Percentiles rank a stretch among this genome's conserved stretches.
phyloP scores from a whole-genome alignment of 2,113 vertebrate genomes.

The Agelaius phoeniceus region DNA sequence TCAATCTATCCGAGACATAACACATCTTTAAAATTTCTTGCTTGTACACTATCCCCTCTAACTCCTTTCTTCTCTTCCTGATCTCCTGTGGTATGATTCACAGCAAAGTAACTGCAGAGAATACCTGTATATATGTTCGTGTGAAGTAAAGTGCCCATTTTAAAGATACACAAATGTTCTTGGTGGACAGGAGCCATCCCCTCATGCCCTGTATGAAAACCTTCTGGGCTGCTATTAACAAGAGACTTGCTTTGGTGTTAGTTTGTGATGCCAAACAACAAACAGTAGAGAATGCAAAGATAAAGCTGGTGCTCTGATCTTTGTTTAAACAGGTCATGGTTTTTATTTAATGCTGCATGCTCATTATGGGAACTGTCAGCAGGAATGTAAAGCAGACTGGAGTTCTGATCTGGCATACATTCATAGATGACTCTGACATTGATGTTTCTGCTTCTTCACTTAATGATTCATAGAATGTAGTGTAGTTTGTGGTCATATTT shows the following conservation, averaged over 20 bases:
- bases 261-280: constrained; percentile 1
- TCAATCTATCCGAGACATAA: background rate
- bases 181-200: background rate
- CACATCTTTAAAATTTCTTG: background rate
- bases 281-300: background rate
- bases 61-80: background rate
- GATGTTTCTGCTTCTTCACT: background rate
- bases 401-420: background rate
- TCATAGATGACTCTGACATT: background rate
- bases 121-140: background rate
- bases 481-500: background rate
- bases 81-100: background rate
- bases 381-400: background rate
- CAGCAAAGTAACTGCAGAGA: background rate
- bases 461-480: background rate
- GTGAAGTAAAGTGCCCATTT: background rate
- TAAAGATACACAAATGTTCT: background rate
- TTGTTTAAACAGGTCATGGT: constrained; percentile 40
- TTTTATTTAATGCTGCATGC: constrained; percentile 32
- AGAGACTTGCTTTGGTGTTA: background rate
- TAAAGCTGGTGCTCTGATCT: constrained; percentile 28
- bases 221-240: background rate
- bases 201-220: background rate
- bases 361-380: background rate
- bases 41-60: background rate